Conservation (phyloP, 2,888 invertebrate genomes). For the Laspeyria flexula region DNA sequence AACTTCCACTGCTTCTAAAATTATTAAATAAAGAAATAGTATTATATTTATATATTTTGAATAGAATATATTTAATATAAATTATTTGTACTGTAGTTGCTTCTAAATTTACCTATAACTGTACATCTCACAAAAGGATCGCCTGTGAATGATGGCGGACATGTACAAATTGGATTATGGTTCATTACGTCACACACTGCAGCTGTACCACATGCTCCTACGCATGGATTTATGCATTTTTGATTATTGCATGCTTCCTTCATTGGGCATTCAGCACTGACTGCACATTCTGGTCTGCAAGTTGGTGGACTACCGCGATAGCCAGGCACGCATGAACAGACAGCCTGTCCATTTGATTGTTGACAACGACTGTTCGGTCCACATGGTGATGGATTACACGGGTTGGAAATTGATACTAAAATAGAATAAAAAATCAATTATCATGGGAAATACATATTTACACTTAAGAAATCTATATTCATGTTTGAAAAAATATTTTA, state of each 20-base stretch:
- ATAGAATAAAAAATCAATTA: constrained; percentile 24
- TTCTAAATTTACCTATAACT: constrained; percentile 72
- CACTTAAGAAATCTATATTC: no score
- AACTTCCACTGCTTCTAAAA: constrained; percentile 58
- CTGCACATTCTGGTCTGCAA: constrained; percentile 91
- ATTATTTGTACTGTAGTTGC: no score
- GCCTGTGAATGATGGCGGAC: constrained; percentile 90
- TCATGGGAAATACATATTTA: no score
- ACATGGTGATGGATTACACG: constrained; percentile 92
- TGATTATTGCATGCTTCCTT: constrained; percentile 90
- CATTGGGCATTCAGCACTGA: constrained; percentile 90
- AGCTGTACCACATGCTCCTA: constrained; percentile 91
- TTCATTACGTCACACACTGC: constrained; percentile 91
- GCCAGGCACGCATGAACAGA: constrained; percentile 90
- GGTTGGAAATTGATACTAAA: constrained; percentile 78
- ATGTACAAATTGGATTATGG: constrained; percentile 92
- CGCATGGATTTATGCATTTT: constrained; percentile 92
- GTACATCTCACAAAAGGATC: constrained; percentile 91
- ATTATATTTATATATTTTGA: no score
- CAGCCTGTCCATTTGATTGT: constrained; percentile 88
- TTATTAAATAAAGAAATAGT: no score
- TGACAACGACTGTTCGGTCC: constrained; percentile 92
- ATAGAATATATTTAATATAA: no score
- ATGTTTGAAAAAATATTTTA: constrained; percentile 52
- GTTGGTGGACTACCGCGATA: constrained; percentile 91